Conservation (phyloP, 2,797 vertebrate genomes). For the Acropternis orthonyx region DNA sequence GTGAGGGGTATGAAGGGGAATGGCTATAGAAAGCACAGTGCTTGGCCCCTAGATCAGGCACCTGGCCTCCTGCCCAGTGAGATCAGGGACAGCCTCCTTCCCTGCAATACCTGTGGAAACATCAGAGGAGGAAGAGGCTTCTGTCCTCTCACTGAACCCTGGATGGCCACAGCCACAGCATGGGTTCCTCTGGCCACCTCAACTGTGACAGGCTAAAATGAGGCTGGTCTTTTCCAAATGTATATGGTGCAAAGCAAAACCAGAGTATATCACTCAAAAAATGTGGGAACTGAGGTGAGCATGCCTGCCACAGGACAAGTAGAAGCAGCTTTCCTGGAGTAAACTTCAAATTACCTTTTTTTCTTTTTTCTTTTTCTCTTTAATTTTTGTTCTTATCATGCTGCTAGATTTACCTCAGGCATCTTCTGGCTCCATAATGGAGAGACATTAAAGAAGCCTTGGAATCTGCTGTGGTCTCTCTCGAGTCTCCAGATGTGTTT, state of each 20-base stretch:
- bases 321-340: neutral
- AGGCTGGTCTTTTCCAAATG: conserved; percentile 48
- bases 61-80: neutral
- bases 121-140: neutral
- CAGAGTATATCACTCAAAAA: neutral
- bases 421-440: neutral
- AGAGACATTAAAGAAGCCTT: conserved; percentile 18
- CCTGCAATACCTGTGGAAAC: conserved; percentile 36
- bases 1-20: neutral
- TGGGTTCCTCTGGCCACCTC: conserved; percentile 28
- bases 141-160: neutral
- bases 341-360: neutral
- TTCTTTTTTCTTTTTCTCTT: neutral
- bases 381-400: neutral
- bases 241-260: conserved; percentile 25
- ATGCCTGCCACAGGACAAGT: neutral
- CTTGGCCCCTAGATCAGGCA: neutral
- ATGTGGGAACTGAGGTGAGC: neutral
- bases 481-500: conserved; percentile 44
- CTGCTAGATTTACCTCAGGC: neutral
- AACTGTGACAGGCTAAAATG: conserved; percentile 27
- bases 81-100: neutral
- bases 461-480: neutral
- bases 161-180: neutral
- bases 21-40: neutral